Conservation (phyloP, 2,113 vertebrate genomes). For the Nerophis lumbriciformis region DNA sequence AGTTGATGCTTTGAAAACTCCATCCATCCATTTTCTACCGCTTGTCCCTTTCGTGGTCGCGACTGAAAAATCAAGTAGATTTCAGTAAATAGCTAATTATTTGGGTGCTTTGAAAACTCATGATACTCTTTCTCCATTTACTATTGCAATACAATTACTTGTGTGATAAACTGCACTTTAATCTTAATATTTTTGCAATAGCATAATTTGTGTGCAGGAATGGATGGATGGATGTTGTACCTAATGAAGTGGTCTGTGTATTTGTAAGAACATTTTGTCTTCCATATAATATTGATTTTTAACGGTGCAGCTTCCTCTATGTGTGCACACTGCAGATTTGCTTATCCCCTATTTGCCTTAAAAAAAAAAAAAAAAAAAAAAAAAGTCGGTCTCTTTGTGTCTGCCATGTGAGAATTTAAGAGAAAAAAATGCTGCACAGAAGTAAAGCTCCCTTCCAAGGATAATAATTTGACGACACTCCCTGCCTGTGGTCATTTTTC, state of each 20-base stretch:
- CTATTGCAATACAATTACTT: no score
- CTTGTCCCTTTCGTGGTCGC: no score
- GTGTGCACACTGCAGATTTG: neutral
- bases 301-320: neutral
- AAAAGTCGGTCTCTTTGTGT: slow-evolving; percentile 6
- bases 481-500: slow-evolving; percentile 60
- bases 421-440: neutral
- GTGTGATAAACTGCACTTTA: no score
- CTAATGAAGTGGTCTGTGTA: neutral
- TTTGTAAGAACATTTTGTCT: neutral
- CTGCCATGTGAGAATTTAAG: slow-evolving; percentile 5
- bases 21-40: no score
- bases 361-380: neutral
- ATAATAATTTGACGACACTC: slow-evolving; percentile 72
- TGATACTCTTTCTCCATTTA: no score
- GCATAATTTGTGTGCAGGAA: neutral
- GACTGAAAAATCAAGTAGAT: no score
- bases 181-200: no score
- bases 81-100: no score
- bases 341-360: neutral
- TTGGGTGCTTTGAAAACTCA: no score
- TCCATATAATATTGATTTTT: neutral
- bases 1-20: no score
- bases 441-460: slow-evolving; percentile 2
- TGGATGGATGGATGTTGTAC: neutral